Evolutionary conservation across 2,797 vertebrate species (phyloP).

Genomic region (Rallus crepitans): DNA sequence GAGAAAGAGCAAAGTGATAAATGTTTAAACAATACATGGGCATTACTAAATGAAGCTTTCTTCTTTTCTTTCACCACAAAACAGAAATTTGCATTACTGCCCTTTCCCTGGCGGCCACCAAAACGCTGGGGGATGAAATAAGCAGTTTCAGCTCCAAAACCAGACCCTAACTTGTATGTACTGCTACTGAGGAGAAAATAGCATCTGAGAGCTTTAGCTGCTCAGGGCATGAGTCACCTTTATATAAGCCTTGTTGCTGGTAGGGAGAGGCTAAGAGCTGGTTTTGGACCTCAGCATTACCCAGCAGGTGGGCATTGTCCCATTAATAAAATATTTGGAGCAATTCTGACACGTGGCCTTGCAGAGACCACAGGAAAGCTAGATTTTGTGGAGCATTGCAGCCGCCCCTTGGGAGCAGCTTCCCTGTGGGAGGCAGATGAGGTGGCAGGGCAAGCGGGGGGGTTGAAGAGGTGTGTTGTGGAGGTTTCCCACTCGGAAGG

Average conservation of each 20-base stretch:
- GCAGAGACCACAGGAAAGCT: background rate
- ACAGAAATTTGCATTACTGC: conserved; percentile 12
- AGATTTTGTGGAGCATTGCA: background rate
- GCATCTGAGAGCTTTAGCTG: background rate
- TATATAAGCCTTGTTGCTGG: background rate
- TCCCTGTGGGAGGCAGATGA: accelerated
- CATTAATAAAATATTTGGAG: background rate
- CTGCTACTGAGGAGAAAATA: conserved; percentile 15
- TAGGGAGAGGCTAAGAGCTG: background rate
- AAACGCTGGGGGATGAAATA: background rate
- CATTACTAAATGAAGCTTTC: conserved; percentile 24
- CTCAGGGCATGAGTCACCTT: background rate
- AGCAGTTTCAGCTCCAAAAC: conserved; percentile 1
- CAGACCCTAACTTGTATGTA: background rate
- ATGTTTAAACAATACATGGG: conserved; percentile 60
- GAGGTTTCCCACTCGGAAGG: background rate
- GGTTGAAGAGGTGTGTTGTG: background rate
- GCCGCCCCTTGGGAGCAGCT: background rate
- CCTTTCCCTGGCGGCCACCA: background rate
- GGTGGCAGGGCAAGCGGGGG: background rate
- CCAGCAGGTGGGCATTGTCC: background rate
- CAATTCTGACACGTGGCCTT: background rate
- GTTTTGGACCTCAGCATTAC: background rate
- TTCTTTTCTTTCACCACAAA: background rate
- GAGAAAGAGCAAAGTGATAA: conserved; percentile 56